These are phyloP conservation scores for Neodiprion lecontei DNA, from an alignment of 1,140 invertebrate species.

Conservation along the genomic window DNA sequence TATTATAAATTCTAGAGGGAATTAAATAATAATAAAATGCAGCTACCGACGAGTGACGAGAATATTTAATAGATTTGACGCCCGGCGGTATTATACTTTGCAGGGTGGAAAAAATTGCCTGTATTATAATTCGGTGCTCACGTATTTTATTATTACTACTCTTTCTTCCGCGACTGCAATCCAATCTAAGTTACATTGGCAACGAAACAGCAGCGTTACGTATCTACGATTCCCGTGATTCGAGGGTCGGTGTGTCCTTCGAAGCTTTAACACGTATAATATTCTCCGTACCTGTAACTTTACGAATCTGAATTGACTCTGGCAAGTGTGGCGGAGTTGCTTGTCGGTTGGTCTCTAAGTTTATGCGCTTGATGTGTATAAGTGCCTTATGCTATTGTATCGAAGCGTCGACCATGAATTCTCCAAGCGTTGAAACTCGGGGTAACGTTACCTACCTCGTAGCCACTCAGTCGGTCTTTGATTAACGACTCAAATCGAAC, in stretches of 20 bases:
- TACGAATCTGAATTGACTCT: no score
- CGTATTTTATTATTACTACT: no score
- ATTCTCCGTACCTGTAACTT: no score
- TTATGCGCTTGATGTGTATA: neutral
- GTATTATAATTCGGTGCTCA: no score
- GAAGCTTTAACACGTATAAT: neutral
- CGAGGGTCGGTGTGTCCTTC: no score
- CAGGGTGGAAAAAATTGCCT: neutral
- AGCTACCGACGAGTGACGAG: neutral
- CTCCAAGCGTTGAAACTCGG: neutral
- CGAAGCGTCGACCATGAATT: neutral
- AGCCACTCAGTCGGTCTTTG: neutral
- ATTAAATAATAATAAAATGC: constrained; percentile 2
- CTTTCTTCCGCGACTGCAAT: no score
- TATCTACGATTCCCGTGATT: no score
- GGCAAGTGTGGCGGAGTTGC: no score
- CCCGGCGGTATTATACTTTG: neutral
- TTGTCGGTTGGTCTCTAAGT: no score
- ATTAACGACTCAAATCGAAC: neutral
- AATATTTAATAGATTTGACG: neutral
- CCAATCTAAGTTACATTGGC: no score
- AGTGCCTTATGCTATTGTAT: neutral
- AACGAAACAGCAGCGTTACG: no score
- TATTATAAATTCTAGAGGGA: neutral
- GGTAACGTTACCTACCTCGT: neutral